Conservation (phyloP, 2,113 vertebrate species). For the Taurulus bubalis region DNA sequence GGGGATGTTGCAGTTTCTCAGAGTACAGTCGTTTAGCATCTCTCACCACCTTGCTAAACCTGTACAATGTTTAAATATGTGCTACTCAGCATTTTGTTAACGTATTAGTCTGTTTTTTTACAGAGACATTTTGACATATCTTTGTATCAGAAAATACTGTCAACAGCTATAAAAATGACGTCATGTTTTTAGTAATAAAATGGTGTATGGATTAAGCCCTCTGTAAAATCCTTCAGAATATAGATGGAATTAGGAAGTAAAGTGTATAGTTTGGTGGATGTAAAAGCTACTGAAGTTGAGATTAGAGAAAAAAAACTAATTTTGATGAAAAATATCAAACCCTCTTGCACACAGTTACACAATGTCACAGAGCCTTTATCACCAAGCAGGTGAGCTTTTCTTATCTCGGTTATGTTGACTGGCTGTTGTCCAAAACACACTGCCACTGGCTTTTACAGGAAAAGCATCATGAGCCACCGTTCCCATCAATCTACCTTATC, state of each 20-base stretch:
- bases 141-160: no score
- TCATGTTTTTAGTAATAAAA: neutral
- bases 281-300: no score
- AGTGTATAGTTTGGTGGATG: no score
- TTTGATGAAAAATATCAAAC: neutral
- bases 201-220: neutral
- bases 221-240: neutral
- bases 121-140: neutral
- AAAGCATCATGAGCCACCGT: neutral
- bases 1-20: no score
- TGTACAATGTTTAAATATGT: no score
- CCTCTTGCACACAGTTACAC: neutral
- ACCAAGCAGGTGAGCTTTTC: neutral
- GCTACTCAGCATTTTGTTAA: neutral
- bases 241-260: neutral
- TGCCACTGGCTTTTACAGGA: conserved; percentile 1
- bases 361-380: conserved; percentile 8
- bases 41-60: no score
- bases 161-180: no score
- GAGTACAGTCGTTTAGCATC: no score
- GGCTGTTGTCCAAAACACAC: conserved; percentile 9
- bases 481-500: neutral
- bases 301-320: no score
- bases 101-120: neutral
- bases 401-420: conserved; percentile 17